phyloP scores from a whole-genome alignment of 2,797 vertebrate genomes.

The Apodemus agrarius region DNA sequence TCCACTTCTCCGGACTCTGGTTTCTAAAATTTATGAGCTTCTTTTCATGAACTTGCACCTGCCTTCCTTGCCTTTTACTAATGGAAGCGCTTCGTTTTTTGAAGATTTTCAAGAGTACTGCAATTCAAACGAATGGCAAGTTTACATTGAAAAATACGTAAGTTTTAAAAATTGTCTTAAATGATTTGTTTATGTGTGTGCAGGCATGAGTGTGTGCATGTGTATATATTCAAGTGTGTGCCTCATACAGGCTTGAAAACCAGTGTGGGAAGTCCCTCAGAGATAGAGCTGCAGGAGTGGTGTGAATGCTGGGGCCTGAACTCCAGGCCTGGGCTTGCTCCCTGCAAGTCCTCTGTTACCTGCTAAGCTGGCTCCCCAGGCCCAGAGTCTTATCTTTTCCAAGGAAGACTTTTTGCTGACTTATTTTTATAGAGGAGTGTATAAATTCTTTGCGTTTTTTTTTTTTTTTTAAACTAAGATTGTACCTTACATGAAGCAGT shows the following conservation, averaged over 20 bases:
- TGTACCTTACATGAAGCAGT: constrained; percentile 98
- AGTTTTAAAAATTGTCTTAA: constrained; percentile 71
- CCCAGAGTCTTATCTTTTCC: constrained; percentile 79
- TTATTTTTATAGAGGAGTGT: constrained; percentile 14
- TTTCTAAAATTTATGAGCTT: constrained; percentile 96
- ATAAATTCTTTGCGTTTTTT: constrained; percentile 55
- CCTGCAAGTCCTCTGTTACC: background rate
- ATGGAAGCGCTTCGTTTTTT: constrained; percentile 97
- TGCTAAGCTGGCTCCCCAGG: background rate
- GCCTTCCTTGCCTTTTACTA: constrained; percentile 95
- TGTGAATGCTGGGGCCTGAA: background rate
- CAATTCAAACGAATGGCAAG: constrained; percentile 95
- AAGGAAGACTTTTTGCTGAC: background rate
- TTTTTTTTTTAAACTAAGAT: constrained; percentile 88
- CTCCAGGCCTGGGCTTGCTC: background rate
- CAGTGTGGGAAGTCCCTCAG: background rate
- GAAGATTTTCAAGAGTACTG: constrained; percentile 99
- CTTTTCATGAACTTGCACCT: constrained; percentile 98
- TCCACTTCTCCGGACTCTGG: constrained; percentile 95
- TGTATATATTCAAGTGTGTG: background rate
- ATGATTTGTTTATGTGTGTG: background rate
- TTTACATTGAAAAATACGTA: constrained; percentile 99
- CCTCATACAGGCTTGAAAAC: background rate
- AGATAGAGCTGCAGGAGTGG: background rate
- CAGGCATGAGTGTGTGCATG: background rate